These are phyloP conservation scores for Antheraea yamamai DNA, from an alignment of 2,888 invertebrate genomes.

Conservation along the genomic window DNA sequence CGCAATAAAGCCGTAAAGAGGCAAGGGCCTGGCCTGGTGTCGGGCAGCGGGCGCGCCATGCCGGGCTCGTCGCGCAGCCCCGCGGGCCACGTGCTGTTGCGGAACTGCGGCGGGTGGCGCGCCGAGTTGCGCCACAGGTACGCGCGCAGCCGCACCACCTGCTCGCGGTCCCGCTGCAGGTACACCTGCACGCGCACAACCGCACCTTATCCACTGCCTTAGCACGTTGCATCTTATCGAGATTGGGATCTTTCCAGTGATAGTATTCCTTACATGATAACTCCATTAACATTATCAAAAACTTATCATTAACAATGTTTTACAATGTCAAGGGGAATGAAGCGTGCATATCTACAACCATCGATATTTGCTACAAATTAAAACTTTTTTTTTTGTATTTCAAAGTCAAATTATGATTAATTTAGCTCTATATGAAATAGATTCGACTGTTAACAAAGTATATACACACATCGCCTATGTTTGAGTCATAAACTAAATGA, in stretches of 20 bases:
- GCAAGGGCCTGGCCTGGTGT: constrained; percentile 76
- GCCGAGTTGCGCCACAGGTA: constrained; percentile 42
- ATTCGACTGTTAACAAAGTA: no score
- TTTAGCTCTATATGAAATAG: no score
- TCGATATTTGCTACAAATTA: no score
- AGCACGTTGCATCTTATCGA: not conserved
- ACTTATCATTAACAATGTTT: not conserved
- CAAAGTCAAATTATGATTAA: no score
- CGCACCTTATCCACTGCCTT: not conserved
- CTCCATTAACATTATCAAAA: not conserved
- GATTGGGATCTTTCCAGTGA: not conserved
- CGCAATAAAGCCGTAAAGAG: constrained; percentile 38
- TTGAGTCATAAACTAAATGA: no score
- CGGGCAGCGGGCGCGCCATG: constrained; percentile 70
- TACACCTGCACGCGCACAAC: constrained; percentile 54
- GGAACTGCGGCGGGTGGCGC: constrained; percentile 53
- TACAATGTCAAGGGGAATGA: not conserved
- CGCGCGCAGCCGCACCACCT: constrained; percentile 37
- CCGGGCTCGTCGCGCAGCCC: constrained; percentile 78
- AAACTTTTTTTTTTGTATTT: no score
- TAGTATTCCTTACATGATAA: not conserved
- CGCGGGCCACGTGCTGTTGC: constrained; percentile 91
- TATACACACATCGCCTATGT: no score
- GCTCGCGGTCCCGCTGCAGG: constrained; percentile 56
- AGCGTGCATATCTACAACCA: no score